Percentiles rank a stretch among this genome's conserved stretches.
phyloP scores from a whole-genome alignment of 2,888 invertebrate species.

The Polydrusus cervinus region DNA sequence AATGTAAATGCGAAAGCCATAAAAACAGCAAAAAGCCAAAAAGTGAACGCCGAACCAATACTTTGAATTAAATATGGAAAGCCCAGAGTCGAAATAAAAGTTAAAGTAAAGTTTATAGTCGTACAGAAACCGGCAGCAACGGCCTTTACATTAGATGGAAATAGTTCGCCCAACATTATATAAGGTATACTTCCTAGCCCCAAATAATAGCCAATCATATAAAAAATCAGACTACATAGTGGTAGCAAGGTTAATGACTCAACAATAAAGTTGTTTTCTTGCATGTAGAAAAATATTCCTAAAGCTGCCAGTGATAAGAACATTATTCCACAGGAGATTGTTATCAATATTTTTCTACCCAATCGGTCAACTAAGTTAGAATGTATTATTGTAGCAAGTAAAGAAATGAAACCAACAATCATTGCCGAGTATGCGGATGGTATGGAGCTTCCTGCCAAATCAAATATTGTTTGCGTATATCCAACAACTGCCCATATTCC shows the following conservation, averaged over 20 bases:
- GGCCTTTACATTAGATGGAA: constrained; percentile 85
- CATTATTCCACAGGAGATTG: constrained; percentile 81
- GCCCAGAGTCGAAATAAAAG: constrained; percentile 83
- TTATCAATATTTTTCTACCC: constrained; percentile 81
- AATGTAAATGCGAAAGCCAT: constrained; percentile 80
- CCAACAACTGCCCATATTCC: constrained; percentile 54
- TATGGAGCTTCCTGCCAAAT: constrained; percentile 75
- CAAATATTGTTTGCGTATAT: constrained; percentile 56
- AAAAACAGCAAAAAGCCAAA: constrained; percentile 81
- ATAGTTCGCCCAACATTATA: constrained; percentile 88
- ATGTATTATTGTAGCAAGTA: constrained; percentile 81
- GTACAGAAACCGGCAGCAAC: constrained; percentile 84
- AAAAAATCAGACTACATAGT: constrained; percentile 79
- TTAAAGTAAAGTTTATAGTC: constrained; percentile 83
- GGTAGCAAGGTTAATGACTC: constrained; percentile 79
- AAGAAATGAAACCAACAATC: constrained; percentile 84
- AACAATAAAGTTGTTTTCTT: constrained; percentile 67
- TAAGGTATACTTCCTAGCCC: constrained; percentile 86
- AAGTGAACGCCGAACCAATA: constrained; percentile 79
- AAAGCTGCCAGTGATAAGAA: constrained; percentile 70
- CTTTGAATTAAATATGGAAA: constrained; percentile 76
- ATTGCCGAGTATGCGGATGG: constrained; percentile 81
- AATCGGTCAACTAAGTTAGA: constrained; percentile 84
- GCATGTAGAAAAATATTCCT: constrained; percentile 71
- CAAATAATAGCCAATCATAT: constrained; percentile 83